Evolutionary conservation across 2,113 vertebrate genomes (phyloP).

Genomic region (Bombycilla garrulus): DNA sequence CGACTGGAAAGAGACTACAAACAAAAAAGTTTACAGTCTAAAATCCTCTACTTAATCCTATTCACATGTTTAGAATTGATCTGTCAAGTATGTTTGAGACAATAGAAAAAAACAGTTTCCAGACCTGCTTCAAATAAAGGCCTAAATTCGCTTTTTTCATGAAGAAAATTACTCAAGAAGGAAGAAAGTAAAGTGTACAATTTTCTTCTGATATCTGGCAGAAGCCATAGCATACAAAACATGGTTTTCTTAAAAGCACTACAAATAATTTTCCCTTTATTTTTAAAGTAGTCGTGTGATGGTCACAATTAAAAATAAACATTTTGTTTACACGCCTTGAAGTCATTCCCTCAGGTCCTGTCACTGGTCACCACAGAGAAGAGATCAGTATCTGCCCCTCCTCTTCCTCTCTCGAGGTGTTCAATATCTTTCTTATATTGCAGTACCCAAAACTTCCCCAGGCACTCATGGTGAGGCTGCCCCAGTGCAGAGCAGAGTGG

Average conservation of each 20-base stretch:
- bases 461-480: rapidly evolving
- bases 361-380: not conserved
- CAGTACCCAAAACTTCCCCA: rapidly evolving
- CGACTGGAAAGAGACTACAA: not conserved
- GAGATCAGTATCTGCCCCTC: not conserved
- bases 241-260: not conserved
- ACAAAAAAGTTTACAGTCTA: not conserved
- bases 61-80: not conserved
- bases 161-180: not conserved
- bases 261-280: not conserved
- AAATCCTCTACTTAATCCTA: not conserved
- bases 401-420: rapidly evolving
- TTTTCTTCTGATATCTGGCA: not conserved
- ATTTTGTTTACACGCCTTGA: not conserved
- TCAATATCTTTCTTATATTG: not conserved
- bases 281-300: not conserved
- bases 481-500: rapidly evolving
- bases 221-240: not conserved
- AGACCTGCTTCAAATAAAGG: not conserved
- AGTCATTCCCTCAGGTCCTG: not conserved
- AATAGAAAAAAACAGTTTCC: not conserved
- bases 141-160: not conserved
- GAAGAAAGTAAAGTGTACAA: not conserved
- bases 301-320: not conserved
- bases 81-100: not conserved